These are phyloP conservation scores for Fistularia commersonii DNA, from an alignment of 2,797 vertebrate species.

Conservation along the genomic window DNA sequence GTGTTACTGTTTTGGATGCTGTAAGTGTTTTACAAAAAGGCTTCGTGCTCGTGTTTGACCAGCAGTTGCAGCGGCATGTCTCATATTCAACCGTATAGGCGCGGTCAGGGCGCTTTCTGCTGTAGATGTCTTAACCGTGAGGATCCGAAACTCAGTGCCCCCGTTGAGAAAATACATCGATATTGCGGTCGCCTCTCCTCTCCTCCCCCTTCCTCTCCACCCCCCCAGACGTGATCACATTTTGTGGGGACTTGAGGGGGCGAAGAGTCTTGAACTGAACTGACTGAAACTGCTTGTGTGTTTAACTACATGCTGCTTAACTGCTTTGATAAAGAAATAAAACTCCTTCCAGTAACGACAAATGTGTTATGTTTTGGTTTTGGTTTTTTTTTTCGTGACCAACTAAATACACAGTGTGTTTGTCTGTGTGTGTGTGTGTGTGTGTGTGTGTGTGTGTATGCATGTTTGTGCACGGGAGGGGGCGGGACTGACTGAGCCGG, in stretches of 20 bases:
- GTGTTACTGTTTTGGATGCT: slow-evolving; percentile 58
- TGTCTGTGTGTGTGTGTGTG: no score
- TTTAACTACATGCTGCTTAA: slow-evolving; percentile 66
- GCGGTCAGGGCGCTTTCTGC: slow-evolving; percentile 23
- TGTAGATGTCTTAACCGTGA: slow-evolving; percentile 41
- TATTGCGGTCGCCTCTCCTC: slow-evolving; percentile 33
- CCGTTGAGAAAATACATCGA: no score
- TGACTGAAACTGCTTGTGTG: slow-evolving; percentile 58
- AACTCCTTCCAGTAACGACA: slow-evolving; percentile 57
- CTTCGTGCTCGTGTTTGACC: slow-evolving; percentile 44
- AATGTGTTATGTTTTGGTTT: neutral
- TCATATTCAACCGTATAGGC: slow-evolving; percentile 21
- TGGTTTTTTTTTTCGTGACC: slow-evolving; percentile 11
- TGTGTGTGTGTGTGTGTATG: no score
- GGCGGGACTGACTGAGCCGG: no score
- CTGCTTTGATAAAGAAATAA: slow-evolving; percentile 77
- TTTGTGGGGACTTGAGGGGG: slow-evolving; percentile 50
- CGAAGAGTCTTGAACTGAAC: slow-evolving; percentile 58
- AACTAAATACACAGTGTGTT: neutral
- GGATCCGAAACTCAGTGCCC: slow-evolving; percentile 46
- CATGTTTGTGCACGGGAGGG: no score
- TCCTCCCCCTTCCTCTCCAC: slow-evolving; percentile 16
- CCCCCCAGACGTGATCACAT: slow-evolving; percentile 20
- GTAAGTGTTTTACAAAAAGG: slow-evolving; percentile 36
- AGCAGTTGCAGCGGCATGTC: slow-evolving; percentile 40